Base-by-base conservation (phyloP, 2,797 vertebrate genomes). In the Atherinosoma microstoma region DNA sequence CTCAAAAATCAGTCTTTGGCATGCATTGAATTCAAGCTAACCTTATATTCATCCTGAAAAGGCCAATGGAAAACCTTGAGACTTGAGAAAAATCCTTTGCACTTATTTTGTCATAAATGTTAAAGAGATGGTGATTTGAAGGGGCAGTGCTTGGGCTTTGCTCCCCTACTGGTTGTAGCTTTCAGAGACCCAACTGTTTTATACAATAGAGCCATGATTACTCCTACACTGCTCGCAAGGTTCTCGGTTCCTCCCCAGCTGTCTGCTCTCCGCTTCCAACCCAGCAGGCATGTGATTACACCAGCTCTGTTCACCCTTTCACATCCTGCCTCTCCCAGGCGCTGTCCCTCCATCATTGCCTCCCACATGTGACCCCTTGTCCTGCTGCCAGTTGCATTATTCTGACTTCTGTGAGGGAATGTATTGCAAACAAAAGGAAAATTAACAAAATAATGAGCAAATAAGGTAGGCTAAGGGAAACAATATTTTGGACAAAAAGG, bases 161-260 rank as follows among this genome's bases (percentile, higher is more conserved):
- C 78, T 75, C 40, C 67, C 90, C 90, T 71, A 79, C 82, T 66
- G 93, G 75, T 87, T 67, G 54, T 73, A 79, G 84, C 85, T 67
- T 27, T 72, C 85, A 87, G 84, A 91, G 67, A 73, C 79, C 93
- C 84, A 84, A 86, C 93, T 89, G 91, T 87, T 93, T 80, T 22
- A 80, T 69, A 95, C 94, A 95, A 95, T 95, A 91, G 86, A 78
- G 80, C 70, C 79, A 68, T 95, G 95, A 95, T 95, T 95, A 94
- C 92, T 86, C 87, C 92, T 88, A 91, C 88, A 73, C 85, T 58
- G 68, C 84, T 86, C 57, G 59, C 85, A 76, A 77, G 69, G 82
- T 79, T 83, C 80, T 80, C 78, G 62, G 77, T 78, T 80, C 83
- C 82, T 70, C 86, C 82, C 83, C n/a, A 67, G 68, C 70, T 87